These are phyloP conservation scores for Iselma pallidipennis DNA, from an alignment of 2,888 invertebrate species.

Conservation along the genomic window DNA sequence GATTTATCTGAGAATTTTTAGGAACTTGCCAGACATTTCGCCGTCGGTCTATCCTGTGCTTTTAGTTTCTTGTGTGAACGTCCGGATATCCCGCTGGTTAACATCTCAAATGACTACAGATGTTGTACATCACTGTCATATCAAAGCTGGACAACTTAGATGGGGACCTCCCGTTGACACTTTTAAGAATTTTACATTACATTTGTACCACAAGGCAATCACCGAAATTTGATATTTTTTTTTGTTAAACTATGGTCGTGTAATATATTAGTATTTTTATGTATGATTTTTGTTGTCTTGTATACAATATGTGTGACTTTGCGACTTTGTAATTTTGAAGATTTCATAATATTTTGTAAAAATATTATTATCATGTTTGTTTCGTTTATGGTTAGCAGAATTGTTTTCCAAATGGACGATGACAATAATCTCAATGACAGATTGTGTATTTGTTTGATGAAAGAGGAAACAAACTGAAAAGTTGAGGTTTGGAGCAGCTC, in stretches of 20 bases:
- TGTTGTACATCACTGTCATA: slow-evolving; percentile 44
- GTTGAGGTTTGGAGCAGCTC: background rate
- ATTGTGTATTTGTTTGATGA: slow-evolving; percentile 46
- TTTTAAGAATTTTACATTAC: slow-evolving; percentile 22
- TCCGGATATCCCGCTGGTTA: slow-evolving; percentile 44
- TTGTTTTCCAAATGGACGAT: slow-evolving; percentile 31
- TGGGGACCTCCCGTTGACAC: slow-evolving; percentile 29
- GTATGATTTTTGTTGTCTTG: too few species aligned
- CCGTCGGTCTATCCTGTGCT: background rate
- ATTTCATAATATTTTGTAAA: background rate
- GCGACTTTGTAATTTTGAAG: too few species aligned
- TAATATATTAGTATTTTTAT: too few species aligned
- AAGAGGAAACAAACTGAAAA: slow-evolving; percentile 45
- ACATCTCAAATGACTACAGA: slow-evolving; percentile 42
- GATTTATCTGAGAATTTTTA: background rate
- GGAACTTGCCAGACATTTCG: background rate
- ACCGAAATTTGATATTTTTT: background rate
- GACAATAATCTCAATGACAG: slow-evolving; percentile 44
- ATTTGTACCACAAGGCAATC: slow-evolving; percentile 18
- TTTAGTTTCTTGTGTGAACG: slow-evolving; percentile 19
- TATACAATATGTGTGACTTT: too few species aligned
- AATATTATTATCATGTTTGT: background rate
- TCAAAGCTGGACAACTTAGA: slow-evolving; percentile 37
- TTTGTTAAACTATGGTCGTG: too few species aligned
- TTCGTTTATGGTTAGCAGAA: background rate